Conservation (phyloP, 2,888 invertebrate species). For the Oxycera nigricornis region DNA sequence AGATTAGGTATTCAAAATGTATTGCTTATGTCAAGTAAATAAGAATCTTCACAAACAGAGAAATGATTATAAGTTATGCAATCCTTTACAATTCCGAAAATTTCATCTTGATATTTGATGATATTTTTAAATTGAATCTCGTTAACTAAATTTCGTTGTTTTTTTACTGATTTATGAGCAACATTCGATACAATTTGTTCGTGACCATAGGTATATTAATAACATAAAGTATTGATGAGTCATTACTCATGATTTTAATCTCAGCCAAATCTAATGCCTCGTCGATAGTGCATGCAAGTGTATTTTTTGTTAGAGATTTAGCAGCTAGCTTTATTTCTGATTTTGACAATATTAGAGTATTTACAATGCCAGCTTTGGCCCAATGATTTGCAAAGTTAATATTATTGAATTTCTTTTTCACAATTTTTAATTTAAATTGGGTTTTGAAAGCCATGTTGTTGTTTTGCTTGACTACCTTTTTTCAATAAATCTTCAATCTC, state of each 20-base stretch:
- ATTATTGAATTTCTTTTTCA: not conserved
- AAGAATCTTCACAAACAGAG: not conserved
- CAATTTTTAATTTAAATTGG: constrained; percentile 1
- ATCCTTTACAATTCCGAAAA: not conserved
- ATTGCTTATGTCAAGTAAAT: no score
- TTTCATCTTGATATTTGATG: not conserved
- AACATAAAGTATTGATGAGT: not conserved
- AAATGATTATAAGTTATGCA: not conserved
- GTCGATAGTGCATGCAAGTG: not conserved
- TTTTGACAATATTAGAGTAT: not conserved
- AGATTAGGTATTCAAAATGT: no score
- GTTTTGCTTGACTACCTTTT: not conserved
- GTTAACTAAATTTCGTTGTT: not conserved
- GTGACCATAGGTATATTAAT: constrained; percentile 1
- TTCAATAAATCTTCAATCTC: not conserved
- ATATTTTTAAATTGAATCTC: not conserved
- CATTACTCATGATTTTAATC: not conserved
- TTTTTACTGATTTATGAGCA: not conserved
- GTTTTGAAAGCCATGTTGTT: not conserved
- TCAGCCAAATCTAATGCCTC: not conserved
- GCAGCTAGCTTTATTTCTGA: not conserved
- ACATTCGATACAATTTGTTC: not conserved
- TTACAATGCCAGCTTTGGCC: not conserved
- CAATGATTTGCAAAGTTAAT: constrained; percentile 1
- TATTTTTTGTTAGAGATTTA: not conserved